Base-by-base conservation (phyloP, 2,113 vertebrate species). In the Mionectes macconnelli region DNA sequence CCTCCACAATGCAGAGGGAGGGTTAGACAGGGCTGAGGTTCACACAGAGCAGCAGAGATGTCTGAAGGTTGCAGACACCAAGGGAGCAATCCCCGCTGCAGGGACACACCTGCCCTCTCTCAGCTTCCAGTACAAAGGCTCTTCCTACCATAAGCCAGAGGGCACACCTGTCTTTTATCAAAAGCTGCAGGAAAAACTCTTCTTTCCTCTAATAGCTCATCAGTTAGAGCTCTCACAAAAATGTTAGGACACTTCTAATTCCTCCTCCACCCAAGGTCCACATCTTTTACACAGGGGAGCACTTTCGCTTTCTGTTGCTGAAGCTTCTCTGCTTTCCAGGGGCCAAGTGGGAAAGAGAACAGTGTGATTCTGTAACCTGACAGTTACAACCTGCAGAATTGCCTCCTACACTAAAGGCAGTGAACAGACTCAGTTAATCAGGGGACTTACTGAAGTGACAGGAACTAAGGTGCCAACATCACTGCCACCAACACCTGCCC, bases 161-260 rank as follows among this genome's bases (percentile, higher is more conserved):
- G 37, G 25, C 45, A 90, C 44, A 42, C 14, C 57, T 85, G 28
- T 16, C 82, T 94, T 91, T 91, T 72, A 49, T 33, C n/a, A 80
- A 53, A 19, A 90, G 20, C 83, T 94, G 68, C 40, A 62, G 59
- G 55, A 57, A 85, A 53, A 90, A n/a, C 15, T 67, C 84, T 81
- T 78, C 86, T 73, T 78, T 89, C 39, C 45, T 72, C 62, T 82
- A 78, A 89, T 44, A 92, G 57, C 57, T 95, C 78, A 56, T 67
- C 92, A 95, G 66, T 87, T 73, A n/a, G 49, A 82, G 53, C 25
- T 44, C 66, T 85, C 59, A 52, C 14, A 56, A 12, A 79, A 56
- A 37, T 62, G 89, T 83, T 39, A 79, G 67, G 59, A 40, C 30
- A 35, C 22, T 9, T 79, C 35, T 72, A 87, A 78, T 93, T 90